Percentiles rank a stretch among this genome's conserved stretches.
Evolutionary conservation across 2,797 vertebrate genomes (phyloP).

Genomic region (Typhlichthys subterraneus): DNA sequence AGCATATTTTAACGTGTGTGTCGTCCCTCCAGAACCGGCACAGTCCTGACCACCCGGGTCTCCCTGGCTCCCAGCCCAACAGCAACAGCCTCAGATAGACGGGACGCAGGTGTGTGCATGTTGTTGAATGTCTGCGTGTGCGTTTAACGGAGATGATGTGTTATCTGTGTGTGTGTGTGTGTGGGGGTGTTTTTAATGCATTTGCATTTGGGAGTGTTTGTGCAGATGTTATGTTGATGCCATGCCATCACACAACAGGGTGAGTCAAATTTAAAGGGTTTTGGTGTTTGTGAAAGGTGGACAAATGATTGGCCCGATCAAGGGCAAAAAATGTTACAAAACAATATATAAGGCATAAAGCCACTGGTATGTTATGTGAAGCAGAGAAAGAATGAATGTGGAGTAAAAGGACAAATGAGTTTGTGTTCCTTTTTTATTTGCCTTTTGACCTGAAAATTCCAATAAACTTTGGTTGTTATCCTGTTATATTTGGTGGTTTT

Average conservation of each 20-base stretch:
- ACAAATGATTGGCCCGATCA: conserved; percentile 23
- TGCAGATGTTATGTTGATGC: not conserved
- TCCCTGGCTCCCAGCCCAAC: conserved; percentile 92
- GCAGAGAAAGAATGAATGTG: conserved; percentile 29
- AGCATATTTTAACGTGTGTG: not conserved
- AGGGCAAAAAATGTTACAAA: conserved; percentile 41
- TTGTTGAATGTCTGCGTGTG: not conserved
- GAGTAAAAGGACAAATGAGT: conserved; percentile 14
- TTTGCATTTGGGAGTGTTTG: not conserved
- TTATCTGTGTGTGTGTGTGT: conserved; percentile 51
- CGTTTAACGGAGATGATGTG: conserved; percentile 62
- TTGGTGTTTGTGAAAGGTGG: conserved; percentile 22
- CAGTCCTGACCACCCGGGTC: conserved; percentile 92
- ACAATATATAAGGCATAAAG: conserved; percentile 45
- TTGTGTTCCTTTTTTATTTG: conserved; percentile 54
- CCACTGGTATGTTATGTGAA: conserved; percentile 30
- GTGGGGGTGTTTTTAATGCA: conserved; percentile 4
- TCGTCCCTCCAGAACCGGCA: conserved; percentile 84
- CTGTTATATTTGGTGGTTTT: conserved; percentile 2
- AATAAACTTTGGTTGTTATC: conserved; percentile 74
- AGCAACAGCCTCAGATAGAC: conserved; percentile 92
- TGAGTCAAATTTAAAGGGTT: conserved; percentile 24
- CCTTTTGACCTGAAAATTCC: conserved; percentile 66
- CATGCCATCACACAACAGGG: conserved; percentile 22
- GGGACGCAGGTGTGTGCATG: conserved; percentile 37